Percentiles rank a stretch among this genome's conserved stretches.
phyloP scores from a whole-genome alignment of 1,140 invertebrate species.

The Euglossa dilemma region DNA sequence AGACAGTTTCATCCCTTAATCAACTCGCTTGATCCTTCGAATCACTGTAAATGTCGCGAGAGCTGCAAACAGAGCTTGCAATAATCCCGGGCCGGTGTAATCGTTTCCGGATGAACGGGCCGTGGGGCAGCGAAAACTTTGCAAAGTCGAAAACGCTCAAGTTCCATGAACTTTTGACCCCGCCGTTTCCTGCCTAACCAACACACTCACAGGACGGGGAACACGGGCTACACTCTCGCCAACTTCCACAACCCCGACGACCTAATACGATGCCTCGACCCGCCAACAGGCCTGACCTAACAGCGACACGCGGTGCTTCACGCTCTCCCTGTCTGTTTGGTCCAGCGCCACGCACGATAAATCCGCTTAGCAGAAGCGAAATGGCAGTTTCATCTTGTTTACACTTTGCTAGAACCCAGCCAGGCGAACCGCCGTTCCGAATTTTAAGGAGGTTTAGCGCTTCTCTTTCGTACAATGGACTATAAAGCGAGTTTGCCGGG shows the following conservation, averaged over 20 bases:
- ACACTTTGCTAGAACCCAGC: background rate
- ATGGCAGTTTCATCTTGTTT: slow-evolving; percentile 23
- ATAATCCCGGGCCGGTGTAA: slow-evolving; percentile 38
- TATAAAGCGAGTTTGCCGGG: background rate
- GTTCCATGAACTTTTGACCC: slow-evolving; percentile 57
- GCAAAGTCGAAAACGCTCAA: slow-evolving; percentile 55
- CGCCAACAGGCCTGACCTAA: slow-evolving; percentile 18
- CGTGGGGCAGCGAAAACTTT: slow-evolving; percentile 41
- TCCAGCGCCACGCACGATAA: slow-evolving; percentile 8
- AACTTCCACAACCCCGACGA: slow-evolving; percentile 49
- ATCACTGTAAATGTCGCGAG: slow-evolving; percentile 42
- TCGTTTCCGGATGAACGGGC: slow-evolving; percentile 42
- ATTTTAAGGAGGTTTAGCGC: background rate
- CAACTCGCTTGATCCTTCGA: slow-evolving; percentile 32
- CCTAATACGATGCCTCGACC: slow-evolving; percentile 53
- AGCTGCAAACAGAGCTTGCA: slow-evolving; percentile 34
- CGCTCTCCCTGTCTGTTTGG: slow-evolving; percentile 2
- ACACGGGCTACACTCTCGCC: slow-evolving; percentile 13
- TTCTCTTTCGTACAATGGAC: background rate
- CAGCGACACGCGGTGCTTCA: slow-evolving; percentile 27
- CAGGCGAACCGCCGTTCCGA: background rate
- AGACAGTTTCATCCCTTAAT: slow-evolving; percentile 39
- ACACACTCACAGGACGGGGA: slow-evolving; percentile 12
- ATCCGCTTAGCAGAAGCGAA: slow-evolving; percentile 34
- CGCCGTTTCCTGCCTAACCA: slow-evolving; percentile 33